Percentiles rank a stretch among this genome's conserved stretches.
phyloP scores from a whole-genome alignment of 2,888 invertebrate species.

The Xestobium rufovillosum region DNA sequence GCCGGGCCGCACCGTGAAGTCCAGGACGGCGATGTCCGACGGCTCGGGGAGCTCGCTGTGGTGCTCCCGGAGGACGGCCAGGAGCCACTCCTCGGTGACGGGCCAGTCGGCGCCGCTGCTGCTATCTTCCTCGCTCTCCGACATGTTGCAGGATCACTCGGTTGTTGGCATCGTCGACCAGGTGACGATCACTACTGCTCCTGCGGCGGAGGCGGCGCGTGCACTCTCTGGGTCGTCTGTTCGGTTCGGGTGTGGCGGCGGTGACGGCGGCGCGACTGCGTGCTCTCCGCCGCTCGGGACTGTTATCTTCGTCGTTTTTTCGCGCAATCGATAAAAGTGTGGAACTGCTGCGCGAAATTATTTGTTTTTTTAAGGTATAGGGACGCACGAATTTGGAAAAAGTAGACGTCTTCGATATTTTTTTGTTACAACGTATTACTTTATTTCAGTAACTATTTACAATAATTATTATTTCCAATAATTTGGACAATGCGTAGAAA shows the following conservation, averaged over 20 bases:
- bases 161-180: too few species aligned
- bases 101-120: constrained; percentile 45
- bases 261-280: constrained; percentile 42
- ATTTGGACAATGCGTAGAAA: too few species aligned
- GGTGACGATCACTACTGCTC: constrained; percentile 1
- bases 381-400: constrained; percentile 46
- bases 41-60: constrained; percentile 38
- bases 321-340: neutral
- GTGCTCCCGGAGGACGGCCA: constrained; percentile 46
- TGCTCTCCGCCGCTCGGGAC: constrained; percentile 46
- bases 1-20: constrained; percentile 50
- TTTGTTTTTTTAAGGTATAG: constrained; percentile 44
- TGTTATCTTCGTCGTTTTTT: constrained; percentile 41
- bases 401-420: constrained; percentile 30
- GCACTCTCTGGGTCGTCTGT: constrained; percentile 7
- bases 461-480: too few species aligned
- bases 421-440: too few species aligned
- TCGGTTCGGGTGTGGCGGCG: constrained; percentile 29
- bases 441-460: too few species aligned
- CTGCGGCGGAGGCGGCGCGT: constrained; percentile 1
- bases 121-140: constrained; percentile 48
- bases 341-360: constrained; percentile 29
- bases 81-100: constrained; percentile 51
- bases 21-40: constrained; percentile 40
- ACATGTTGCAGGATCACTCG: too few species aligned